These are phyloP conservation scores for Nannobrachium achirus DNA, from an alignment of 2,113 vertebrate genomes.

Conservation along the genomic window DNA sequence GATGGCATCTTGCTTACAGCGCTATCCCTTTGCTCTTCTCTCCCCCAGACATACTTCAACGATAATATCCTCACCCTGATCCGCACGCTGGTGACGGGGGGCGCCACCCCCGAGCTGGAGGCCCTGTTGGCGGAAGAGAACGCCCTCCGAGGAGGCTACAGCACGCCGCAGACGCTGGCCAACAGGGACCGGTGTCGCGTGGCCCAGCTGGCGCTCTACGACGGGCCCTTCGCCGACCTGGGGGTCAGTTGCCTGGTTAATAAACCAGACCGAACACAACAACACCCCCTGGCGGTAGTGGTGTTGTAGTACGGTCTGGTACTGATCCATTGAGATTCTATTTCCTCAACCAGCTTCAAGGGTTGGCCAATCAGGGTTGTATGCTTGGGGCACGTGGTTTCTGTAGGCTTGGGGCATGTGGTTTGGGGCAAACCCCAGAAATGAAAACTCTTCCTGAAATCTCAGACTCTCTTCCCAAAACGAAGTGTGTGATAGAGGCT, in stretches of 20 bases:
- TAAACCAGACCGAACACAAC: no score
- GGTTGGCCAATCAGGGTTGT: no score
- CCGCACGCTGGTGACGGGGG: slow-evolving; percentile 97
- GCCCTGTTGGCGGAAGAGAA: slow-evolving; percentile 96
- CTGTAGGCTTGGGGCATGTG: no score
- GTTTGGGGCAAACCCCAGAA: no score
- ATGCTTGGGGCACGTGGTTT: no score
- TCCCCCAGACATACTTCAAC: slow-evolving; percentile 98
- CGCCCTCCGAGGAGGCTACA: slow-evolving; percentile 94
- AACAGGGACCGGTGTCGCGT: slow-evolving; percentile 99
- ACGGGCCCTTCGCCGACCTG: slow-evolving; percentile 97
- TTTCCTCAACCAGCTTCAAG: no score
- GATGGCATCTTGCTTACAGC: slow-evolving; percentile 77
- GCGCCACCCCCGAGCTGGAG: slow-evolving; percentile 97
- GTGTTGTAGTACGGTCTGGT: no score
- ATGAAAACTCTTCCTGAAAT: no score
- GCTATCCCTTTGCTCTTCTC: slow-evolving; percentile 68
- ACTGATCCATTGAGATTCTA: no score
- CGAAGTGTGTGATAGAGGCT: no score
- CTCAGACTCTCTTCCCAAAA: no score
- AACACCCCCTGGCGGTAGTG: no score
- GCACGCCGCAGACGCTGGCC: slow-evolving; percentile 96
- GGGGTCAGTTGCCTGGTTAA: slow-evolving; percentile 86
- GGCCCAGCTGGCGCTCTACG: slow-evolving; percentile 95
- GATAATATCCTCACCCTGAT: slow-evolving; percentile 99